phyloP scores from a whole-genome alignment of 1,140 invertebrate species.

The Sitobion miscanthi region DNA sequence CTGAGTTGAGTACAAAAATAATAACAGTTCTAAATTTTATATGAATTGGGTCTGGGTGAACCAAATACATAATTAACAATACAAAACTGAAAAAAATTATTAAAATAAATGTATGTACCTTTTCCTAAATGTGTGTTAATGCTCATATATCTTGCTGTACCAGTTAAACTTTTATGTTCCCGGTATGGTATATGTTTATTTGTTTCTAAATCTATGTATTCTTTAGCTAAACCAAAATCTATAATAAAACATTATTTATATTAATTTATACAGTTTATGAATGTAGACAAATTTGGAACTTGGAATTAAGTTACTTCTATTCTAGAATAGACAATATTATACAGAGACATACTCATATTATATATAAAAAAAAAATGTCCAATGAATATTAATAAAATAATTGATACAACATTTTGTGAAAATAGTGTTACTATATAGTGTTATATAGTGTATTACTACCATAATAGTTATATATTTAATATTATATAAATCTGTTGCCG shows the following conservation, averaged over 20 bases:
- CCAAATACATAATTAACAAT: neutral
- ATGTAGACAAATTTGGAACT: neutral
- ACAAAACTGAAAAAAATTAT: neutral
- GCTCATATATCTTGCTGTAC: conserved; percentile 98
- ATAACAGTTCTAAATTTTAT: too few relatives aligned
- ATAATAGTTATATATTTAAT: neutral
- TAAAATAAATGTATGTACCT: conserved; percentile 69
- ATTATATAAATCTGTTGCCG: neutral
- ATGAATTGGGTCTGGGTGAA: neutral
- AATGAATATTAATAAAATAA: neutral
- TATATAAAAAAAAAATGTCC: neutral
- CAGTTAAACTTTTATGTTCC: conserved; percentile 99
- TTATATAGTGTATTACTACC: neutral
- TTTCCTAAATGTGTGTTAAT: conserved; percentile 99
- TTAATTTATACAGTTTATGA: neutral
- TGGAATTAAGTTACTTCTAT: neutral
- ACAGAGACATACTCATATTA: too few relatives aligned
- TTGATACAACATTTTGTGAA: too few relatives aligned
- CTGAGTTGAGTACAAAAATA: too few relatives aligned
- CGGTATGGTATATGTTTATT: conserved; percentile 99
- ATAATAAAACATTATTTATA: conserved; percentile 58
- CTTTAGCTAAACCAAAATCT: conserved; percentile 94
- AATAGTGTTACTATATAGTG: neutral
- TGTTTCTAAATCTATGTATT: conserved; percentile 99
- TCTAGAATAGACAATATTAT: neutral